Percentiles rank a stretch among this genome's conserved stretches.
Evolutionary conservation across 1,140 invertebrate species (phyloP).

Genomic region (Lepidurus arcticus): DNA sequence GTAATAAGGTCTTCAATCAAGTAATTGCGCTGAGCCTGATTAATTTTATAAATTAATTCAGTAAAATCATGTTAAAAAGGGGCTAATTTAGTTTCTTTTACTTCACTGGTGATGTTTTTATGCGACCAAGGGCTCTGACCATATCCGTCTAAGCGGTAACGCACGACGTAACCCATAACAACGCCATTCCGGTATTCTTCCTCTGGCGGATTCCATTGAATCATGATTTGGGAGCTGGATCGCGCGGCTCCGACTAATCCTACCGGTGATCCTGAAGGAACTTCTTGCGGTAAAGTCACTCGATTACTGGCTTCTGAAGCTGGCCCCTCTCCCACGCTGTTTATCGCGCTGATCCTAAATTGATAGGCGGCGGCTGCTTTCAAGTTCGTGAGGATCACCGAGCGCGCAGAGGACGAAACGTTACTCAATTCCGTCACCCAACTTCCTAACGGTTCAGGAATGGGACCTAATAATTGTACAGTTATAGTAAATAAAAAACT

Average conservation of each 20-base stretch:
- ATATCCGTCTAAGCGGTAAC: conserved; percentile 86
- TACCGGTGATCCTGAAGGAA: conserved; percentile 79
- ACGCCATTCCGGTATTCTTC: conserved; percentile 91
- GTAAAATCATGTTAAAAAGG: conserved; percentile 32
- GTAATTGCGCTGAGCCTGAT: conserved; percentile 75
- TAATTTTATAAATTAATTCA: not conserved
- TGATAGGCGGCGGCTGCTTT: conserved; percentile 93
- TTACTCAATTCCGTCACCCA: conserved; percentile 86
- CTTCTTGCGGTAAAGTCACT: conserved; percentile 84
- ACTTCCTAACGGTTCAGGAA: conserved; percentile 69
- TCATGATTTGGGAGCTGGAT: conserved; percentile 90
- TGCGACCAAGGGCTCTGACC: conserved; percentile 77
- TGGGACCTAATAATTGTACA: conserved; percentile 55
- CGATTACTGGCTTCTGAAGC: conserved; percentile 79
- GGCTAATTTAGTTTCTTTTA: conserved; percentile 36
- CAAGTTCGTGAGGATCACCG: conserved; percentile 73
- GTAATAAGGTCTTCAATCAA: conserved; percentile 90
- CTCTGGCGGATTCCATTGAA: conserved; percentile 91
- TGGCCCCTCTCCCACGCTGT: conserved; percentile 79
- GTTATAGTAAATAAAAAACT: not conserved
- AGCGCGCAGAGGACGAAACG: conserved; percentile 69
- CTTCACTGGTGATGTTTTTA: conserved; percentile 84
- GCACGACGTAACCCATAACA: conserved; percentile 85
- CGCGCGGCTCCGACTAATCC: conserved; percentile 86
- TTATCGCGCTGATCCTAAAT: conserved; percentile 90